Evolutionary conservation across 2,797 vertebrate genomes (phyloP), one percentile per base, ranked within the genome.

Genomic region (Sciurus carolinensis): DNA sequence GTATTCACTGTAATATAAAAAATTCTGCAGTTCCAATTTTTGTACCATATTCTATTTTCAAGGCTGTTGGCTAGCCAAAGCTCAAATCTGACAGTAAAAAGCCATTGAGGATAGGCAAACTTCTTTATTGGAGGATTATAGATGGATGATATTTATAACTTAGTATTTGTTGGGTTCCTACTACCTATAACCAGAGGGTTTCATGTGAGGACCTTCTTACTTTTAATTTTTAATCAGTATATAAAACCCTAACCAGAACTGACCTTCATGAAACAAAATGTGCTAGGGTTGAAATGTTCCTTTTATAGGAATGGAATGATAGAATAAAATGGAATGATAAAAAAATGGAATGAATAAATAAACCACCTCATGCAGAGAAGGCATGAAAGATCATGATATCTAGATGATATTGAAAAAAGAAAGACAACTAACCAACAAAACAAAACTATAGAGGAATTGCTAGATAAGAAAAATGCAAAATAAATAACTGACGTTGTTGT

Each of bases 281-380:
- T 64, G n/a, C 8, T 44, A 26, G n/a, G 80, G 69, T 26, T 81
- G 52, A 94, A 92, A 67, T 82, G 39, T 57, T 88, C 88, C 92
- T 76, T 96, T 86, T 87, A 79, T 64, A 26, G 80, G 47, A 79
- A 50, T 84, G 79, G 20, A 64, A 28, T 54, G 33, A 89, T 15
- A 83, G 52, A 8, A 76, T 62, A 83, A 39, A 79, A 50, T 88
- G 79, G 20, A 69, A 28, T 47, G 33, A 89, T 15, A 83, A 59
- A 8, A 76, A 39, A 39, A 39, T 39, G 39, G 39, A 39, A 39
- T 39, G 39, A 39, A 39, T 39, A 39, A 39, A 39, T 39, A 39
- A 39, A 39, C 39, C 39, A 39, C 39, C 39, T 39, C 39, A 39
- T 62, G 79, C 24, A 84, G 59, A 76, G 7, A 66, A 87, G 22